Percentiles rank a stretch among this genome's conserved stretches.
Conservation (phyloP, 2,113 vertebrate genomes). For the Myiagra hebetior region DNA sequence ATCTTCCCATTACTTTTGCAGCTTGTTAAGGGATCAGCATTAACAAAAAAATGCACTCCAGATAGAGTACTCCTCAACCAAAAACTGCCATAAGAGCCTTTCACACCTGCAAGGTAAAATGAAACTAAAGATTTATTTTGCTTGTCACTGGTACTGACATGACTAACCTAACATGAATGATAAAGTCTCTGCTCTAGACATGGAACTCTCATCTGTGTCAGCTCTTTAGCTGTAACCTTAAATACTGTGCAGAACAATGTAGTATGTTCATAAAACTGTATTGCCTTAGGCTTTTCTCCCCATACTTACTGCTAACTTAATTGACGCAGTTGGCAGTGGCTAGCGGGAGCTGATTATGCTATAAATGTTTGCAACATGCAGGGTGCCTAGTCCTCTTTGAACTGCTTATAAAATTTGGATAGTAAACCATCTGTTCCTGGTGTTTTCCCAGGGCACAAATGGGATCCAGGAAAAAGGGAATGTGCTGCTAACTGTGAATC, state of each 20-base stretch:
- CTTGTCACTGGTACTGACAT: not conserved
- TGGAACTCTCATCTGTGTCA: not conserved
- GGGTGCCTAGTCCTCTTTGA: not conserved
- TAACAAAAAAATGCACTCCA: not conserved
- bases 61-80: not conserved
- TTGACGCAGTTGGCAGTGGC: not conserved
- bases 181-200: not conserved
- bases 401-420: not conserved
- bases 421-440: constrained; percentile 36
- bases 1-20: not conserved
- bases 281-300: not conserved
- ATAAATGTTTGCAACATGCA: not conserved
- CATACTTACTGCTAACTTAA: not conserved
- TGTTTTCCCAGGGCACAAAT: constrained; percentile 31
- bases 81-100: not conserved
- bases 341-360: not conserved
- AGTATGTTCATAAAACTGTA: not conserved
- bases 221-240: not conserved
- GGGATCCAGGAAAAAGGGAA: constrained; percentile 14
- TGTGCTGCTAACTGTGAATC: constrained; percentile 32
- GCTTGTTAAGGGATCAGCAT: not conserved
- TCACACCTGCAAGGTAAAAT: not conserved
- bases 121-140: not conserved
- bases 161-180: not conserved
- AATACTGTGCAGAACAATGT: not conserved